Percentiles rank a stretch among this genome's conserved stretches.
Conservation (phyloP, 2,113 vertebrate species). For the Parus major region DNA sequence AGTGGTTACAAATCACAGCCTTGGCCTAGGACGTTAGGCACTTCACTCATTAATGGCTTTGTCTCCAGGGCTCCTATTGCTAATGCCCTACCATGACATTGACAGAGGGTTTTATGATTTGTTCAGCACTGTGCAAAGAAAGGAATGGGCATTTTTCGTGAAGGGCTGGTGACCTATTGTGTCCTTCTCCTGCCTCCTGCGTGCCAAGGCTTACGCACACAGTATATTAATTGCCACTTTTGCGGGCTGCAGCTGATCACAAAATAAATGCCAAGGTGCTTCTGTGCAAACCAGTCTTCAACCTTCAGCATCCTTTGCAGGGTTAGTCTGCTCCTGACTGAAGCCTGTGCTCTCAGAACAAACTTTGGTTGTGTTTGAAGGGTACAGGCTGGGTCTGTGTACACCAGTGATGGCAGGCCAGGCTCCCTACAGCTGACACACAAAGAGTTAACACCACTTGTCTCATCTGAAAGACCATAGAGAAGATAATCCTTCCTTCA, state of each 20-base stretch:
- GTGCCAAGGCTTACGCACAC: not conserved
- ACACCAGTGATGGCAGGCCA: accelerated
- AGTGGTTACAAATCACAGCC: not conserved
- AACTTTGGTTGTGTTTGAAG: not conserved
- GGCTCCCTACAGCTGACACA: not conserved
- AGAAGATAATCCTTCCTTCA: not conserved
- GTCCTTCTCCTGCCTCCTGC: not conserved
- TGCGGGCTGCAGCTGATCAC: not conserved
- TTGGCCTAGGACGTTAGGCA: not conserved
- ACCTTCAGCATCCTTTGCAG: not conserved
- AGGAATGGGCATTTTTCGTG: not conserved
- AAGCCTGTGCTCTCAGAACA: not conserved
- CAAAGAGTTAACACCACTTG: not conserved
- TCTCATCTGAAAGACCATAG: not conserved
- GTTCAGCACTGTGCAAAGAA: not conserved
- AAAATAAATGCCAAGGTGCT: not conserved
- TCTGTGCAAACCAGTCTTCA: not conserved
- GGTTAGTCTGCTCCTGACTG: not conserved
- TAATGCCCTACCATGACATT: not conserved
- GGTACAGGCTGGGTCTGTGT: not conserved
- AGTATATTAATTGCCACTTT: not conserved
- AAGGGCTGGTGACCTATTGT: not conserved
- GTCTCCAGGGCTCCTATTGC: not conserved
- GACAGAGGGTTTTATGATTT: not conserved
- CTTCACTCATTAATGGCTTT: not conserved